These are phyloP conservation scores for Drosophila koepferae DNA, from an alignment of 2,888 invertebrate species.

Conservation along the genomic window DNA sequence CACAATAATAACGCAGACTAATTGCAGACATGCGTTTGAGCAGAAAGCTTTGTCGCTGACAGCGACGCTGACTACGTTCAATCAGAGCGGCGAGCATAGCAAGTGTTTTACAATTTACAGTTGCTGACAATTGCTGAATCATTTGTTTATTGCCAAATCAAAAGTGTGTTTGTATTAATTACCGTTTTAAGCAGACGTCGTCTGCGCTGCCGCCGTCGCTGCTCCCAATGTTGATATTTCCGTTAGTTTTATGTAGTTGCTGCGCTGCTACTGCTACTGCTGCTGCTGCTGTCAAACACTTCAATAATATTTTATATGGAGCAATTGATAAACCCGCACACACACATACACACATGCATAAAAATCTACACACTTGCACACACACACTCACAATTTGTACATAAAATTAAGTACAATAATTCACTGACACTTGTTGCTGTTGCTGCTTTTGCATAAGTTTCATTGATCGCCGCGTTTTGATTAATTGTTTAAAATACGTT, in stretches of 20 bases:
- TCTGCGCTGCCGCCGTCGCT: conserved; percentile 16
- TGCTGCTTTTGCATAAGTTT: conserved; percentile 60
- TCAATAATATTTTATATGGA: conserved; percentile 75
- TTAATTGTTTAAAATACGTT: conserved; percentile 78
- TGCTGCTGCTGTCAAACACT: conserved; percentile 69
- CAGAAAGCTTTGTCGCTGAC: conserved; percentile 57
- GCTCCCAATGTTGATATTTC: conserved; percentile 12
- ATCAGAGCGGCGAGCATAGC: conserved; percentile 48
- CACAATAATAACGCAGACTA: conserved; percentile 69
- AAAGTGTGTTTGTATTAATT: conserved; percentile 76
- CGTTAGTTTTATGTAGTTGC: conserved; percentile 40
- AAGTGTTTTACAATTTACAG: conserved; percentile 78
- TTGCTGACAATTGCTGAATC: conserved; percentile 75
- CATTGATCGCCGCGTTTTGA: conserved; percentile 79
- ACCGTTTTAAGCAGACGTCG: conserved; percentile 74
- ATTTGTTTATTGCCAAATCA: conserved; percentile 80
- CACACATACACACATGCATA: conserved; percentile 32
- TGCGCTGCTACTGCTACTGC: conserved; percentile 35
- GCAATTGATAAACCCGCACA: conserved; percentile 76
- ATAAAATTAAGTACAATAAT: conserved; percentile 79
- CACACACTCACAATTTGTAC: conserved; percentile 60
- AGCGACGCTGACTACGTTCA: conserved; percentile 48
- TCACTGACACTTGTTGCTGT: conserved; percentile 76
- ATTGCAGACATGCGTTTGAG: conserved; percentile 76
- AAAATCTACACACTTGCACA: conserved; percentile 5